These are phyloP conservation scores for Acrocyrtus sp. DNA, from an alignment of 2,888 invertebrate species.

Conservation along the genomic window DNA sequence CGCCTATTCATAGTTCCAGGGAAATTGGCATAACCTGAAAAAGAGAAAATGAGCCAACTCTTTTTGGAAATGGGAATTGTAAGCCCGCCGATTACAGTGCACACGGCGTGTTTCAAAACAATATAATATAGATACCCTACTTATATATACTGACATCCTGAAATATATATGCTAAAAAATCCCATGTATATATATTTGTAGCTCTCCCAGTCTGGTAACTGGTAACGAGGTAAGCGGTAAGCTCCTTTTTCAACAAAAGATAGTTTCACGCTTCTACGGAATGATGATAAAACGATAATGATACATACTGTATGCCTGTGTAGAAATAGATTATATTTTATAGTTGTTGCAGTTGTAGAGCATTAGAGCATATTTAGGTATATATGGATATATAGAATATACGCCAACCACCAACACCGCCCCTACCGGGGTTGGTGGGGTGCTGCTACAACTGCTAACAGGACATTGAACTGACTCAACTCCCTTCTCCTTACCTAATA, in stretches of 20 bases:
- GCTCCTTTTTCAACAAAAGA: background rate
- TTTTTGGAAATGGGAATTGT: too few relatives aligned
- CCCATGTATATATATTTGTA: too few relatives aligned
- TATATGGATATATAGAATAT: background rate
- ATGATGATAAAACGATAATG: background rate
- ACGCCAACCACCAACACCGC: slow-evolving; percentile 22
- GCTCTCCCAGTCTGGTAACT: too few relatives aligned
- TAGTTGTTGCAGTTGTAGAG: too few relatives aligned
- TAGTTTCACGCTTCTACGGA: slow-evolving; percentile 1
- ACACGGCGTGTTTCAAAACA: slow-evolving; percentile 10
- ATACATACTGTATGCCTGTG: slow-evolving; percentile 4
- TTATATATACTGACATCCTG: slow-evolving; percentile 9
- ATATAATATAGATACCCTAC: too few relatives aligned
- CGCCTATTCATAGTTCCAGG: too few relatives aligned
- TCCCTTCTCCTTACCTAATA: slow-evolving; percentile 45
- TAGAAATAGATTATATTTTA: too few relatives aligned
- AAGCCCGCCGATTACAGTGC: slow-evolving; percentile 4
- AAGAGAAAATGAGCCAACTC: too few relatives aligned
- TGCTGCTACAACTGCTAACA: slow-evolving; percentile 29
- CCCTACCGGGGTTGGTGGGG: slow-evolving; percentile 31
- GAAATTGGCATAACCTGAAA: too few relatives aligned
- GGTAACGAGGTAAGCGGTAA: background rate
- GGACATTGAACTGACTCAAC: slow-evolving; percentile 39
- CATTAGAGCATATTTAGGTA: background rate
- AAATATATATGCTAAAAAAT: slow-evolving; percentile 5